Conservation (phyloP, 2,113 vertebrate species). For the Pipra filicauda region DNA sequence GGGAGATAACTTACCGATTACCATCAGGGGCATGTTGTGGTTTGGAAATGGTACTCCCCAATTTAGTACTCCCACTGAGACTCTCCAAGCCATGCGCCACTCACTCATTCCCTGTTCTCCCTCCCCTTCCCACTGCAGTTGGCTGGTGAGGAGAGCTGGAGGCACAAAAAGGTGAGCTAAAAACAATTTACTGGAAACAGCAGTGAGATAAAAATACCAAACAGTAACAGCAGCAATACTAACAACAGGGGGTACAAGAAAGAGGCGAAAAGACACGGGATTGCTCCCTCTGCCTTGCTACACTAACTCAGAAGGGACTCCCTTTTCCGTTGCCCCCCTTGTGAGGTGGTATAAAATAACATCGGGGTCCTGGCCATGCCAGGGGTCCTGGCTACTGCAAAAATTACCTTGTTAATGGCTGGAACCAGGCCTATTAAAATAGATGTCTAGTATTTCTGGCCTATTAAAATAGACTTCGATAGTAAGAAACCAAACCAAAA, state of each 20-base stretch:
- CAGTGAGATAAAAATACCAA: neutral
- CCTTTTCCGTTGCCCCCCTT: neutral
- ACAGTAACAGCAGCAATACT: neutral
- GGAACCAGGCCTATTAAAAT: neutral
- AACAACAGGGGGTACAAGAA: neutral
- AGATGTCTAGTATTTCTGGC: neutral
- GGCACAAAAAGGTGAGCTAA: neutral
- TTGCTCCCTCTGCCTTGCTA: accelerated
- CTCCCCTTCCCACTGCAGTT: neutral
- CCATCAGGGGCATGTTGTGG: too few species aligned
- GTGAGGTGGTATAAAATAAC: neutral
- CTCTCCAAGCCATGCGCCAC: neutral
- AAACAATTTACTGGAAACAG: neutral
- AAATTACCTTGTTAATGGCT: neutral
- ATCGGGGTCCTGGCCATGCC: too few species aligned
- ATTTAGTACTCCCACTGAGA: neutral
- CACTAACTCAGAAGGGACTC: neutral
- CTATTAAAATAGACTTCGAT: neutral
- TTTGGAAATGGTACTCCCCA: neutral
- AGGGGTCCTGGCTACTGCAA: neutral
- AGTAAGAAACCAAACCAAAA: neutral
- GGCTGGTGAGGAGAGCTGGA: neutral
- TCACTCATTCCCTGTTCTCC: neutral
- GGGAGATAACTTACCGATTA: neutral
- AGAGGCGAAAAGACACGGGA: neutral